Evolutionary conservation across 2,797 vertebrate species (phyloP), one percentile per base, ranked within the genome.

Genomic region (Anguilla obscura): DNA sequence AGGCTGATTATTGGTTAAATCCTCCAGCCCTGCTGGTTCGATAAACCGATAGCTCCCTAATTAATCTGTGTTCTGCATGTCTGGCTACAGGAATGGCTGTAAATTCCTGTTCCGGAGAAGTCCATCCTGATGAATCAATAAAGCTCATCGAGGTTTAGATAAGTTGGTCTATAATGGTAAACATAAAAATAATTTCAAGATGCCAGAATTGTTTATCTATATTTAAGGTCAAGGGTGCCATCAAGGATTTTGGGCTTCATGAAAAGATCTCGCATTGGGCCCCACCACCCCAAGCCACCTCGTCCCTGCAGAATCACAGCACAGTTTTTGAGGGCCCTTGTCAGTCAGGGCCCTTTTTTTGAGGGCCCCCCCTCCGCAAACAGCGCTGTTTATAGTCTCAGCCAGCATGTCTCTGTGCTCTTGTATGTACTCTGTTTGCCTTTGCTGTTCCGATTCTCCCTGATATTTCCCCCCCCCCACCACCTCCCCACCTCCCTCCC

Each of bases 61-160:
- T 90, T 56, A 89, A 10, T 6, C 69, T 54, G 84, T n/a, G 45
- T 90, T 74, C 87, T 85, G 33, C 18, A 60, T 45, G 10, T 21
- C 56, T 83, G 87, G 83, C 50, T 40, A 18, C 45, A n/a, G 69
- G 74, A 14, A 27, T 1, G n/a, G 33, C 48, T 63, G 45, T 86
- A 88, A 86, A 90, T 85, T 79, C 58, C 84, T 50, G 74, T 24
- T 79, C 79, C 79, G 58, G 33, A 71, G 85, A 50, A 54, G 58
- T 69, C 66, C 50, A 86, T 83, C 12, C 4, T 74, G 36, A 71
- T 58, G 52, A 66, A 83, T 80, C 21, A 27, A 18, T 79, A n/a
- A 54, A 48, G 52, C n/a, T 63, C 58, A 56, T 36, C 2, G 12
- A 50, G 48, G 79, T 12, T 48, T 50, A 50, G 76, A 50, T 8